These are phyloP conservation scores for Chrysaora quinquecirrha DNA, from an alignment of 30 jellyfish, hydroid and myxozoan species.

Conservation along the genomic window DNA sequence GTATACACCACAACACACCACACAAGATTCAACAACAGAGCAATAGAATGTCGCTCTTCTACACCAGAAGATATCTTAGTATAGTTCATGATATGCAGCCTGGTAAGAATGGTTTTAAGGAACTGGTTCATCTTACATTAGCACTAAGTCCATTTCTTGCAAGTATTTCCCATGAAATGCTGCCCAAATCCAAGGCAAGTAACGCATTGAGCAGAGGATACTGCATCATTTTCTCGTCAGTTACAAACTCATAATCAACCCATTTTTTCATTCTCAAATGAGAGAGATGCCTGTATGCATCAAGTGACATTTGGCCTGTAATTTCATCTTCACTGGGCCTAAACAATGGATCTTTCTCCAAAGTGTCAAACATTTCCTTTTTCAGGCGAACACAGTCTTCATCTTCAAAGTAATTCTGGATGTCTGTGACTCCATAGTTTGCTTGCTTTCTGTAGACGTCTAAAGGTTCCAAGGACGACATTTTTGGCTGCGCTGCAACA, in stretches of 20 bases:
- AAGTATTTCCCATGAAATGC: slow-evolving; percentile 24
- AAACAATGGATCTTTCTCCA: slow-evolving; percentile 84
- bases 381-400: slow-evolving; percentile 25
- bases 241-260: slow-evolving; percentile 12
- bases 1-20: too few relatives aligned
- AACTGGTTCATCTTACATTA: neutral
- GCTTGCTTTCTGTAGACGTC: slow-evolving; percentile 65
- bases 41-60: too few relatives aligned
- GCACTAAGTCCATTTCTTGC: slow-evolving; percentile 32
- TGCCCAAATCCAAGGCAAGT: neutral
- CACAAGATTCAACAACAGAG: too few relatives aligned
- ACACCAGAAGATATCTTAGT: too few relatives aligned
- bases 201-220: slow-evolving; percentile 13
- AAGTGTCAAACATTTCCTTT: slow-evolving; percentile 39
- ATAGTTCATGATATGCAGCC: too few relatives aligned
- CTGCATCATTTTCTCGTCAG: slow-evolving; percentile 18
- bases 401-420: slow-evolving; percentile 55
- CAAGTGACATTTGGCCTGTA: slow-evolving; percentile 57
- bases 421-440: slow-evolving; percentile 23
- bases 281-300: slow-evolving; percentile 58
- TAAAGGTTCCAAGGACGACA: slow-evolving; percentile 45
- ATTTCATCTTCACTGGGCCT: slow-evolving; percentile 34
- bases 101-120: too few relatives aligned
- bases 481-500: slow-evolving; percentile 3
- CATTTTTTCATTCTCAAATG: slow-evolving; percentile 63